These are phyloP conservation scores for Ophioninae sp. DNA, from an alignment of 2,888 invertebrate genomes.

Conservation along the genomic window DNA sequence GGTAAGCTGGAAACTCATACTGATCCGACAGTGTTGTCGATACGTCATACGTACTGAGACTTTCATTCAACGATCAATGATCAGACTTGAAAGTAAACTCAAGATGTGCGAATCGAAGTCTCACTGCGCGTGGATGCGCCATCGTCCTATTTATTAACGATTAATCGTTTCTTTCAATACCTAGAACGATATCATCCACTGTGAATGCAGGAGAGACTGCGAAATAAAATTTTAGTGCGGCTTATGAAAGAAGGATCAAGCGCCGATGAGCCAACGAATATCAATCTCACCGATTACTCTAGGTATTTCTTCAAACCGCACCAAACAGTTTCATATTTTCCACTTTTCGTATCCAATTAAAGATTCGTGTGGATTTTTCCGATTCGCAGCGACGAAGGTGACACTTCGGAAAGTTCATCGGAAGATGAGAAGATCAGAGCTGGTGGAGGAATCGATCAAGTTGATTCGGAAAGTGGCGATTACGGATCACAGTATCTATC, in stretches of 20 bases:
- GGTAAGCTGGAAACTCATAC: constrained; percentile 45
- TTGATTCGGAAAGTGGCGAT: constrained; percentile 58
- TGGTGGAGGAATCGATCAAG: constrained; percentile 72
- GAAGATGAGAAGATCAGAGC: constrained; percentile 81
- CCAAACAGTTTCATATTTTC: not conserved
- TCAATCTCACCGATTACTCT: constrained; percentile 92
- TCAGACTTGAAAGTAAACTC: not conserved
- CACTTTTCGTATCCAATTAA: not conserved
- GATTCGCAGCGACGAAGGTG: constrained; percentile 88
- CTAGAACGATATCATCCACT: constrained; percentile 43
- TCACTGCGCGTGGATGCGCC: not conserved
- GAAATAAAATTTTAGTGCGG: constrained; percentile 90
- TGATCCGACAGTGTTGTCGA: not conserved
- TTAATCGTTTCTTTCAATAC: constrained; percentile 20
- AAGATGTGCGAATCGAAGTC: not conserved
- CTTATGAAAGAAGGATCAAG: constrained; percentile 92
- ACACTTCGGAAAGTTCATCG: constrained; percentile 88
- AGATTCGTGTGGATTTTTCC: not conserved
- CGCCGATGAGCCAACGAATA: constrained; percentile 94
- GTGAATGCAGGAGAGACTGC: constrained; percentile 85
- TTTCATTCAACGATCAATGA: not conserved
- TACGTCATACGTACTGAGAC: not conserved
- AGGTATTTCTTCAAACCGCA: constrained; percentile 83
- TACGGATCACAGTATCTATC: constrained; percentile 77
- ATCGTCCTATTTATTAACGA: not conserved